These are phyloP conservation scores for Camelus dromedarius DNA, from an alignment of 2,113 vertebrate species.

Conservation along the genomic window DNA sequence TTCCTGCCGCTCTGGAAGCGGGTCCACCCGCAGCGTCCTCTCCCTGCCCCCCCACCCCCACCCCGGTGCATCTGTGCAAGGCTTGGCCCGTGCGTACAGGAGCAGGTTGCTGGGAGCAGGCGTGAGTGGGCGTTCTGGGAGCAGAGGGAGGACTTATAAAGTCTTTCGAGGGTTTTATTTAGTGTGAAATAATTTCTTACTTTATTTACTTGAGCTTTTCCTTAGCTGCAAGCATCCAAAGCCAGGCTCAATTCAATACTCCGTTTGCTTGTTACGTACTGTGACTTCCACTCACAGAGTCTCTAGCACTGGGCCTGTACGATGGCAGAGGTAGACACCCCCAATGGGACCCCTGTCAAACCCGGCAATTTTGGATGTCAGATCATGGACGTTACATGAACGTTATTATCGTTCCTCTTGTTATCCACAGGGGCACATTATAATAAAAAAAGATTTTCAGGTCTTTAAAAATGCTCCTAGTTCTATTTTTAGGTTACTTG, in stretches of 20 bases:
- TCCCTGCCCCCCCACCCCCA: background rate
- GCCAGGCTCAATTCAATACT: background rate
- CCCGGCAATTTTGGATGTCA: background rate
- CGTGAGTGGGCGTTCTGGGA: background rate
- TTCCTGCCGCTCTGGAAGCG: too few relatives aligned
- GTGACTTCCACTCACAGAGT: background rate
- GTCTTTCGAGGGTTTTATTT: background rate
- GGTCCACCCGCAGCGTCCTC: fast-evolving
- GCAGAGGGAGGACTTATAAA: background rate
- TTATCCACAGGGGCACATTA: background rate
- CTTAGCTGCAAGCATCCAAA: background rate
- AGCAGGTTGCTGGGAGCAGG: background rate
- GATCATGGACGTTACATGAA: background rate
- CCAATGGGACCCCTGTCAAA: background rate
- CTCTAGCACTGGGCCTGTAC: background rate
- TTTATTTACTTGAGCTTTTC: background rate
- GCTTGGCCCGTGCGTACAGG: fast-evolving
- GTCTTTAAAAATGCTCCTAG: background rate
- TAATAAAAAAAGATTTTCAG: background rate
- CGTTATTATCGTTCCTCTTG: background rate
- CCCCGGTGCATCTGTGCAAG: fast-evolving
- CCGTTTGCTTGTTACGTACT: background rate
- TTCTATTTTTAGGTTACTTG: background rate
- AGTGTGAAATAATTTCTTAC: slow-evolving; percentile 26
- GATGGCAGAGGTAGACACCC: background rate